Base-by-base conservation (phyloP, 2,888 invertebrate genomes). In the Stenodema calcarata region DNA sequence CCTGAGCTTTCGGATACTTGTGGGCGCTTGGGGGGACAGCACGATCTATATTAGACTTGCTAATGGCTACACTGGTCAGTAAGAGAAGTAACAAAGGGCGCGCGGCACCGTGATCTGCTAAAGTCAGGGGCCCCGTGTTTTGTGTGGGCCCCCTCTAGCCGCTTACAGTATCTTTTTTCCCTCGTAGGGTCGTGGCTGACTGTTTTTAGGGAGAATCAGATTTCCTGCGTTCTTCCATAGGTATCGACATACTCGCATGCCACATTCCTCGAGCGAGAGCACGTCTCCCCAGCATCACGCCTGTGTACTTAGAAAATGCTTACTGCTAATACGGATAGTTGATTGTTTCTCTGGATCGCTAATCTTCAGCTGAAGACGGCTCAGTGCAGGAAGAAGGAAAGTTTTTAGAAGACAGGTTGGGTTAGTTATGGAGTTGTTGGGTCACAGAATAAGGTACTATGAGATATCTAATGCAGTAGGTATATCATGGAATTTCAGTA, bases 11-110 rank as follows among this genome's bases (percentile, higher is more conserved):
- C 62, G 62, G 62, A 62, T 62, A 73, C 73, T 73, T 41, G 73
- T 73, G 73, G 73, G 73, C 73, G 73, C 73, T 73, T 73, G 73
- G 27, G 44, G 78, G 44, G 27, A 44, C 14, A 28, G 78, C 82
- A 82, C 82, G 82, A 82, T 41, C 82, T 82, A 82, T 82, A 82
- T 82, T 82, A 82, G 82, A 82, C 82, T 82, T 82, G 82, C 82
- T 82, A 82, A 82, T 82, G 82, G 82, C 69, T 41, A 78, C 78
- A 78, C 47, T 44, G 78, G 78, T 78, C 78, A 78, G 78, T 78
- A 78, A 78, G 47, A 78, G 47, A 27, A 27, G 44, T 44, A 78
- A 78, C 42, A 44, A 44, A 78, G 78, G 44, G 14, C 78, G 78
- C 27, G 47, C 78, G 42, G 42, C 78, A 41, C 35, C 78, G 78